Conservation (phyloP, 1,140 invertebrate genomes). For the Drosophila rhopaloa region DNA sequence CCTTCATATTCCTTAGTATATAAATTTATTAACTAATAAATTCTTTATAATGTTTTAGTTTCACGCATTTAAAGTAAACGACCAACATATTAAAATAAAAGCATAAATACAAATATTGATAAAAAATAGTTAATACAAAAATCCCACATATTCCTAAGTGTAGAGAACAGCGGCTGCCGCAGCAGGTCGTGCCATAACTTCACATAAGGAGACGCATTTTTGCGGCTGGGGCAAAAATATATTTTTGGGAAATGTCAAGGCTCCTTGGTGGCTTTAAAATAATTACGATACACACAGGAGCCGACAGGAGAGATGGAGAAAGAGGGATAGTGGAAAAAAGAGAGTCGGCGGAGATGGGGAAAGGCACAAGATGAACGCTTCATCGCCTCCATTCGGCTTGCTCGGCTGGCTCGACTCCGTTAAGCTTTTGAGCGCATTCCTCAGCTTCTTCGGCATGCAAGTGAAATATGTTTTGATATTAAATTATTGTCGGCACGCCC, state of each 20-base stretch:
- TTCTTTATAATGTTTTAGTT: no score
- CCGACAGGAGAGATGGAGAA: neutral
- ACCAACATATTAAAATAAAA: neutral
- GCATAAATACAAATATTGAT: neutral
- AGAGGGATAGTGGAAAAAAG: neutral
- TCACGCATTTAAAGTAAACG: no score
- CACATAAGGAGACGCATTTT: conserved; percentile 42
- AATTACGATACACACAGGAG: conserved; percentile 40
- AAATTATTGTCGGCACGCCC: conserved; percentile 77
- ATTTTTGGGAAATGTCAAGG: conserved; percentile 65
- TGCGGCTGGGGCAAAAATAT: conserved; percentile 22
- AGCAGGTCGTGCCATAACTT: conserved; percentile 47
- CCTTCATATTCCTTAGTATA: neutral
- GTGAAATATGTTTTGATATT: conserved; percentile 83
- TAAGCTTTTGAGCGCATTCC: conserved; percentile 67
- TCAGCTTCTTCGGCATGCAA: conserved; percentile 74
- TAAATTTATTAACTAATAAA: no score
- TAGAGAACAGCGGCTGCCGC: conserved; percentile 3
- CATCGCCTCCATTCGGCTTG: conserved; percentile 57
- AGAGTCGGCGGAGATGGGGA: neutral
- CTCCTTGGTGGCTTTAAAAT: conserved; percentile 68
- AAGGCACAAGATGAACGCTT: conserved; percentile 40
- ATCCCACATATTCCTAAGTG: neutral
- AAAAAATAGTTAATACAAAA: neutral
- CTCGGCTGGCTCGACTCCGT: conserved; percentile 32